Conservation (phyloP, 2,113 vertebrate species). For the Spilogale gracilis region DNA sequence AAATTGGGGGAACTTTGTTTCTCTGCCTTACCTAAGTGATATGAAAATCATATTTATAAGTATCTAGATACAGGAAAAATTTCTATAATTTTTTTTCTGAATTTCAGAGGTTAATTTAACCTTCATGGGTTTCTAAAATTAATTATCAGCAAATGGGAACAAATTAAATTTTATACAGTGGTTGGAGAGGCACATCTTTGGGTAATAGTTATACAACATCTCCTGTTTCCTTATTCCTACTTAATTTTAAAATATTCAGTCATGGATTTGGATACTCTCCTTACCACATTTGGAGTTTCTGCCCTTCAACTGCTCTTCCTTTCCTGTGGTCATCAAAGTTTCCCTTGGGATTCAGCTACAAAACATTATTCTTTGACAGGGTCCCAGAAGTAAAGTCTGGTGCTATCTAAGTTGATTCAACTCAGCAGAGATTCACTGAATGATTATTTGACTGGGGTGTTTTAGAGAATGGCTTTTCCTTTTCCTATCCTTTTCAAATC, state of each 20-base stretch:
- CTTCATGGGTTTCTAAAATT: not conserved
- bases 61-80: constrained; percentile 38
- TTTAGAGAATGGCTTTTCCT: constrained; percentile 41
- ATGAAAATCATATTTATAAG: not conserved
- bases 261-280: not conserved
- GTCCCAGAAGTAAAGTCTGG: not conserved
- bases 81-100: constrained; percentile 30
- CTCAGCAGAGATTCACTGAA: not conserved
- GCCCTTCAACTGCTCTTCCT: not conserved
- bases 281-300: not conserved
- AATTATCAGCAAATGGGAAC: not conserved
- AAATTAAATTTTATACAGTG: not conserved
- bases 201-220: not conserved
- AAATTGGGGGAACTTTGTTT: not conserved
- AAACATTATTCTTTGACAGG: not conserved
- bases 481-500: not conserved
- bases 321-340: not conserved
- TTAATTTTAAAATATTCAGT: constrained; percentile 14
- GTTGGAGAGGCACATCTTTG: not conserved
- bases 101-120: not conserved
- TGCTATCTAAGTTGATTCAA: not conserved
- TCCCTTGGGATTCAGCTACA: not conserved
- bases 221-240: not conserved
- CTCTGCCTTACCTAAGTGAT: constrained; percentile 4
- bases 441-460: not conserved